Evolutionary conservation across 2,888 invertebrate species (phyloP).

Genomic region (Sipha maydis): DNA sequence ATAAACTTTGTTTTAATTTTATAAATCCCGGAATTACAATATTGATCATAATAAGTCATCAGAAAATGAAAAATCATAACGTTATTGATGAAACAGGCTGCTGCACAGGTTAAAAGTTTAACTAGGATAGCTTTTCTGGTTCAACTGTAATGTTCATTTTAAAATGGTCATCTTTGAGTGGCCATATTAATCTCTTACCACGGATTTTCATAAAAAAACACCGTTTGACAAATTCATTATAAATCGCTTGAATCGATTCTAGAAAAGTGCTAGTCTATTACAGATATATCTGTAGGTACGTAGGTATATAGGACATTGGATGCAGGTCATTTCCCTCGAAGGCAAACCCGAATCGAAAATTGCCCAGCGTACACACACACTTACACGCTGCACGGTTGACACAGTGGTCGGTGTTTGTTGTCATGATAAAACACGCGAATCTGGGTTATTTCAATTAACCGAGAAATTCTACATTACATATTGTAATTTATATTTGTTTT

Average conservation of each 20-base stretch:
- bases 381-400: not conserved
- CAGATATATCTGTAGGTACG: too few relatives aligned
- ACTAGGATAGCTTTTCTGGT: too few relatives aligned
- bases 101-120: too few relatives aligned
- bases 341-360: not conserved
- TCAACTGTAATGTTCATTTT: too few relatives aligned
- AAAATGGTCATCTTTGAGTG: too few relatives aligned
- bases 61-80: not conserved
- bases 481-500: not conserved
- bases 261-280: too few relatives aligned
- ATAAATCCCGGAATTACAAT: slow-evolving; percentile 9
- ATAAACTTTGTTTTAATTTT: not conserved
- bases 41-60: slow-evolving; percentile 29
- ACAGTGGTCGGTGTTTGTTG: not conserved
- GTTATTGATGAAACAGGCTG: not conserved
- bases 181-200: too few relatives aligned
- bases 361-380: not conserved
- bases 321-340: slow-evolving; percentile 15
- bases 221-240: not conserved
- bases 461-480: not conserved
- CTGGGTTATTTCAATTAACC: slow-evolving; percentile 10
- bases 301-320: not conserved
- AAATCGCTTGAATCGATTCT: too few relatives aligned
- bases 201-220: too few relatives aligned
- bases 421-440: slow-evolving; percentile 31